Evolutionary conservation across 2,113 vertebrate species (phyloP).

Genomic region (Lichenostomus cassidix): DNA sequence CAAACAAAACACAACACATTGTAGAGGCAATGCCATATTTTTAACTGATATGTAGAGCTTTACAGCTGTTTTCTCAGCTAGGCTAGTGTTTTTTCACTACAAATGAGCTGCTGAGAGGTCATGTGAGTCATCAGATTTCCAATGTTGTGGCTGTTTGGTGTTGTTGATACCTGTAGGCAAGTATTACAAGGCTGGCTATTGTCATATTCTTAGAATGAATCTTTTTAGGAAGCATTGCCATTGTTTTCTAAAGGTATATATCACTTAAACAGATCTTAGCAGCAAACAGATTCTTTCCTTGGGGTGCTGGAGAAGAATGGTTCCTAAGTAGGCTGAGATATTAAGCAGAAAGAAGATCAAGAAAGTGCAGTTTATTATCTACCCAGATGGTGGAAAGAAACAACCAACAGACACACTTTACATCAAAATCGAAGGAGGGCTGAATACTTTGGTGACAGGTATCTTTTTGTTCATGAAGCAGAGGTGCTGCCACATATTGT

Average conservation of each 20-base stretch:
- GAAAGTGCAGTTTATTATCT: neutral
- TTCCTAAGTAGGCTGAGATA: neutral
- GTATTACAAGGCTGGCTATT: conserved; percentile 16
- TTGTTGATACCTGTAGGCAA: conserved; percentile 4
- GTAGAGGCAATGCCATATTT: neutral
- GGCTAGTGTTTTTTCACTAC: neutral
- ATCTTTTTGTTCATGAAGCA: neutral
- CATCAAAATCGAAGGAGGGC: neutral
- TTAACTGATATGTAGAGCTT: neutral
- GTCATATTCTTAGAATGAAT: conserved; percentile 34
- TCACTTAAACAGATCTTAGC: neutral
- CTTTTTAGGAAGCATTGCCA: conserved; percentile 20
- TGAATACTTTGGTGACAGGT: neutral
- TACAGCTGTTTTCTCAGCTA: neutral
- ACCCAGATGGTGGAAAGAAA: neutral
- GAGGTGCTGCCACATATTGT: neutral
- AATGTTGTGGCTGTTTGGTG: neutral
- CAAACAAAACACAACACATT: conserved; percentile 7
- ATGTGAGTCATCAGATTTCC: neutral
- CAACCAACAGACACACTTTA: neutral
- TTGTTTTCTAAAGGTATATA: neutral
- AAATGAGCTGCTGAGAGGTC: neutral
- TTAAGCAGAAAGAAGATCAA: neutral
- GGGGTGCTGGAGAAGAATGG: neutral
- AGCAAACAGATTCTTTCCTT: neutral